A percentile compares a stretch with the other conserved stretches of the same genome.
Conservation (phyloP, 2,113 vertebrate species). For the Chamaetylas fuelleborni region DNA sequence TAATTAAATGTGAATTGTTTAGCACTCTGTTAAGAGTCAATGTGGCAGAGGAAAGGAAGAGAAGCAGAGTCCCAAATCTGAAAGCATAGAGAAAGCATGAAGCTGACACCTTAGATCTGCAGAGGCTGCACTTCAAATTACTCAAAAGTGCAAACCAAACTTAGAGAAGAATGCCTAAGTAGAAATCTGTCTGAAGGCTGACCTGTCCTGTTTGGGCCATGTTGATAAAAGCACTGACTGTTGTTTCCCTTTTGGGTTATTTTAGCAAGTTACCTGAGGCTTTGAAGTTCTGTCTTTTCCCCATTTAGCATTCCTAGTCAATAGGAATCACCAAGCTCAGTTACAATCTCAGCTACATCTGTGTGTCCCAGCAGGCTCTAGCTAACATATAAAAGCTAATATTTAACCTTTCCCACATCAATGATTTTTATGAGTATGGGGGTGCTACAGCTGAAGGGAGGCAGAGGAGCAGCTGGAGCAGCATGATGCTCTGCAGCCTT, state of each 20-base stretch:
- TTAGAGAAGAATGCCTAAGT: neutral
- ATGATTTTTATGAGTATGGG: neutral
- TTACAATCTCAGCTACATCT: neutral
- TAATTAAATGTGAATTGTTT: neutral
- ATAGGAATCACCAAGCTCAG: neutral
- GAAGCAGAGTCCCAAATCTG: neutral
- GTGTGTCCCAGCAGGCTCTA: neutral
- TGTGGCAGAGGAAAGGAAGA: neutral
- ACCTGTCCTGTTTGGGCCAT: neutral
- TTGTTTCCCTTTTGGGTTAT: neutral
- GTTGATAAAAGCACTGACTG: neutral
- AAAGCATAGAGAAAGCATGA: neutral
- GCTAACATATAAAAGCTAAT: neutral
- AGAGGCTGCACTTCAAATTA: neutral
- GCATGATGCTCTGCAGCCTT: neutral
- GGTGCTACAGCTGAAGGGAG: neutral
- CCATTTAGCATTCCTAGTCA: neutral
- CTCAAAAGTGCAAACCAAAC: neutral
- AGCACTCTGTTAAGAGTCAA: neutral
- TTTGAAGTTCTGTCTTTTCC: neutral
- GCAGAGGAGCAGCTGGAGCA: neutral
- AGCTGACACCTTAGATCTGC: neutral
- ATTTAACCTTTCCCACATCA: neutral
- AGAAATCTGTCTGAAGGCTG: neutral
- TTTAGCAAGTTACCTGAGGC: neutral